Evolutionary conservation across 2,797 vertebrate species (phyloP), one percentile per base, ranked within the genome.

Genomic region (Acipenser ruthenus): DNA sequence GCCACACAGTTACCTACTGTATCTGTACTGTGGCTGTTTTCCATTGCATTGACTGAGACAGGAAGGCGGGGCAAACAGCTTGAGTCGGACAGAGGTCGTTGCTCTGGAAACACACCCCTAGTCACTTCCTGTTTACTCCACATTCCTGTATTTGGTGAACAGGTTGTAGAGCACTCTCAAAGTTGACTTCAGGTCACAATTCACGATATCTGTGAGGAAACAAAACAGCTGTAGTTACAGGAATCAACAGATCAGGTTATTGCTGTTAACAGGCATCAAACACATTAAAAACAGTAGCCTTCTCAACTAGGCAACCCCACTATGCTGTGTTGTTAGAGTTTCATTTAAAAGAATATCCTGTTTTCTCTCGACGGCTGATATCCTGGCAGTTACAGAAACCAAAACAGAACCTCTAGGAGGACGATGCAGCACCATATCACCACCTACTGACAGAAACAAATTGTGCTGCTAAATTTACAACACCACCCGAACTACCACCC

Each of bases 111-210:
- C 60, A 11, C 8, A 15, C 8, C 47, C 13, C 37, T 12, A 48
- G 15, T 51, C 10, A 0, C 1, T 23, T 50, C 2, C 49, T 8
- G 71, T 70, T 97, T 84, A 99, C 65, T 98, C 95, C 70, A 98
- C 89, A 0, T 94, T 94, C 75, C 95, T 89, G 88, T 97, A 97
- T 74, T 91, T 94, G 82, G 94, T 96, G 84, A 99, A 99, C 75
- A 98, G 91, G 78, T 98, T 98, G 88, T 98, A 98, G 49, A 99
- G 89, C 65, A 97, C 95, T 60, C 95, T 89, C 70, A 98, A 87
- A 0, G 95, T 97, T 2, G 96, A 99, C 75, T 98, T 99, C 67
- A 99, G 87, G 82, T 99, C 95, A 74, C 95, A 98, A 84, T 99
- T 99, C 77, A 97, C 95, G 1, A 98, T 97, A 79, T 99, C 96